Percentiles rank a stretch among this genome's conserved stretches.
Evolutionary conservation across 2,888 invertebrate genomes (phyloP).

Genomic region (Diachrysia chrysitis): DNA sequence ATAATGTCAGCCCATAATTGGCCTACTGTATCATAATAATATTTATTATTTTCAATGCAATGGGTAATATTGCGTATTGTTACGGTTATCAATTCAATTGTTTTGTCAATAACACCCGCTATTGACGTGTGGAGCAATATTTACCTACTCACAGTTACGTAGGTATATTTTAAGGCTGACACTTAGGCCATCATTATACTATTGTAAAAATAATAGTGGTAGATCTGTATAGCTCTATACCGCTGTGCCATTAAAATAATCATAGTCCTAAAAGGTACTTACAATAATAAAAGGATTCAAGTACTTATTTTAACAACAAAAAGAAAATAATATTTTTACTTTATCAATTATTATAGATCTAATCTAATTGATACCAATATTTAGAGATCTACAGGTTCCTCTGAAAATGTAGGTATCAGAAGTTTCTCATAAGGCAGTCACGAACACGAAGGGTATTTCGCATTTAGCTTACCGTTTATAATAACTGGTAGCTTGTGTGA

Average conservation of each 20-base stretch:
- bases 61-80: neutral
- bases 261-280: too few relatives aligned
- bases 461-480: slow-evolving; percentile 27
- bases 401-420: slow-evolving; percentile 50
- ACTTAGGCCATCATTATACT: neutral
- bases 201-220: neutral
- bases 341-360: slow-evolving; percentile 39
- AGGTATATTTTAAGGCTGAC: too few relatives aligned
- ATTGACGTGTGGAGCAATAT: neutral
- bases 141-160: neutral
- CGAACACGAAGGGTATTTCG: slow-evolving; percentile 65
- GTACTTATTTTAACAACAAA: too few relatives aligned
- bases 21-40: neutral
- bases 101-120: neutral
- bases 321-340: neutral
- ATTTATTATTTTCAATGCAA: slow-evolving; percentile 1
- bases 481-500: slow-evolving; percentile 9
- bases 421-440: slow-evolving; percentile 56
- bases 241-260: too few relatives aligned
- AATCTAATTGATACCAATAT: slow-evolving; percentile 24
- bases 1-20: slow-evolving; percentile 1
- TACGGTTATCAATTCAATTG: slow-evolving; percentile 4
- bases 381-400: slow-evolving; percentile 49
- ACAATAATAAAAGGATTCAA: too few relatives aligned
- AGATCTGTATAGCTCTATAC: too few relatives aligned